Evolutionary conservation across 2,113 vertebrate species (phyloP).

Genomic region (Prionailurus bengalensis): DNA sequence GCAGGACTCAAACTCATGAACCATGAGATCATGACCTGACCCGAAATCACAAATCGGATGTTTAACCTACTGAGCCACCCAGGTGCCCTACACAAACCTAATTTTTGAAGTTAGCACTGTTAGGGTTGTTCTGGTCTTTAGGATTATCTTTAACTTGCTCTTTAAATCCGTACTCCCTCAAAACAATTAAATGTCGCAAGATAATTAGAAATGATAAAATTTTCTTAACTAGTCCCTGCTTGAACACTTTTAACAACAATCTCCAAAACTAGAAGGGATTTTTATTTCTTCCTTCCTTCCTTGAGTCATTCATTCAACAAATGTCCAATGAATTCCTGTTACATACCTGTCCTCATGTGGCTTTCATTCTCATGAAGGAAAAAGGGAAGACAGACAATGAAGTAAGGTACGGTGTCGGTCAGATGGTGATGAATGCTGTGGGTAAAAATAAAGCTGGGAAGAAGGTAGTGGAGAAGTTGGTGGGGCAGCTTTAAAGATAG

Average conservation of each 20-base stretch:
- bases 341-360: neutral
- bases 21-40: no score
- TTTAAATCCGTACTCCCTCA: slow-evolving; percentile 20
- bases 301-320: neutral
- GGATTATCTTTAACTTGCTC: neutral
- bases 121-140: neutral
- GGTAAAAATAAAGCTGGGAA: neutral
- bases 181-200: neutral
- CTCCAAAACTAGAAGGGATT: neutral
- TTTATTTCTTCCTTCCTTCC: neutral
- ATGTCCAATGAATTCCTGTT: neutral
- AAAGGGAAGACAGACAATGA: neutral
- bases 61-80: no score
- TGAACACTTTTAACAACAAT: neutral
- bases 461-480: neutral
- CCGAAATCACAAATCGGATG: no score
- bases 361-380: neutral
- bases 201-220: slow-evolving; percentile 38
- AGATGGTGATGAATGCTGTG: neutral
- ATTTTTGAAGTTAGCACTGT: slow-evolving; percentile 10
- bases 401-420: neutral
- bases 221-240: neutral
- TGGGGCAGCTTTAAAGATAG: neutral
- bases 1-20: no score
- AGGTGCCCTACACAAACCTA: neutral